These are phyloP conservation scores for Athetis lepigone DNA, from an alignment of 2,888 invertebrate species.

Conservation along the genomic window DNA sequence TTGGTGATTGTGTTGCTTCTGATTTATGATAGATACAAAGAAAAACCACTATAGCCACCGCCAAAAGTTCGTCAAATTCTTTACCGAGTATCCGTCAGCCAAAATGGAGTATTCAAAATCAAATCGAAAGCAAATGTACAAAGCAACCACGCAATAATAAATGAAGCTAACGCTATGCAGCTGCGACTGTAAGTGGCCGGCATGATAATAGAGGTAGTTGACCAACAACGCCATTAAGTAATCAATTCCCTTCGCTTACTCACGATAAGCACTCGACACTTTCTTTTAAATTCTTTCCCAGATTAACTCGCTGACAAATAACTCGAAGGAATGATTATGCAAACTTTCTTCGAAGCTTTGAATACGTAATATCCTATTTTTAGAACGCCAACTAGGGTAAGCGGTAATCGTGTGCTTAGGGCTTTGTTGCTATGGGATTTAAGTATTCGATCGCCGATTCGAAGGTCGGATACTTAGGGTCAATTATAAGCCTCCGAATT, in stretches of 20 bases:
- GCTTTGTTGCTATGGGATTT: slow-evolving; percentile 23
- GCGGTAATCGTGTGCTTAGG: slow-evolving; percentile 25
- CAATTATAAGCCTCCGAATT: slow-evolving; percentile 14
- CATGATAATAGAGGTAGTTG: slow-evolving; percentile 54
- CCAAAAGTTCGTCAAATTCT: not conserved
- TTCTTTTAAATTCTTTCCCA: slow-evolving; percentile 56
- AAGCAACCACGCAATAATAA: slow-evolving; percentile 29
- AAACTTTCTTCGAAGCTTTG: slow-evolving; percentile 42
- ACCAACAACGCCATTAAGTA: slow-evolving; percentile 57
- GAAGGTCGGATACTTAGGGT: slow-evolving; percentile 26
- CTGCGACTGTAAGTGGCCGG: slow-evolving; percentile 41
- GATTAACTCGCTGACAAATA: slow-evolving; percentile 51
- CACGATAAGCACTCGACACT: slow-evolving; percentile 51
- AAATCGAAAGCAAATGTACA: slow-evolving; percentile 22
- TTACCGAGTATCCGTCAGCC: not conserved
- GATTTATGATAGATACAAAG: not conserved
- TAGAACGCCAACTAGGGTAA: slow-evolving; percentile 31
- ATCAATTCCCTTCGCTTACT: slow-evolving; percentile 56
- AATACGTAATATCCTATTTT: slow-evolving; percentile 45
- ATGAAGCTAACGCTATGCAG: slow-evolving; percentile 32
- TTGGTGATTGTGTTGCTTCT: not conserved
- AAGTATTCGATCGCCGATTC: slow-evolving; percentile 27
- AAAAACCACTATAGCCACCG: not conserved
- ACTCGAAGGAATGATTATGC: slow-evolving; percentile 48
- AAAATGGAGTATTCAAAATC: not conserved